phyloP scores from a whole-genome alignment of 2,888 invertebrate genomes.

The Ommatoiulus sabulosus region DNA sequence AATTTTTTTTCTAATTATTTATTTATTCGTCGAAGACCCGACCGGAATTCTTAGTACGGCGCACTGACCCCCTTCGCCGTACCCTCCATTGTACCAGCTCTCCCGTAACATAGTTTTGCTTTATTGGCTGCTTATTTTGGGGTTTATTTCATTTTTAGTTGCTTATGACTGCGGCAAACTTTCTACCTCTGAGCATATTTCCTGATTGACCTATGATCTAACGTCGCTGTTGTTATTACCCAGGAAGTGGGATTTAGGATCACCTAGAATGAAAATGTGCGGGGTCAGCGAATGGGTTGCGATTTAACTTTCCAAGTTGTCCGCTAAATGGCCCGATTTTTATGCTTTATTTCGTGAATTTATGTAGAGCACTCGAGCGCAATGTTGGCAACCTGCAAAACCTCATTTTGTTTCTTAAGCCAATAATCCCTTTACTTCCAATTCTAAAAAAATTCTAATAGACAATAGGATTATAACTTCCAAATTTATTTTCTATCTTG shows the following conservation, averaged over 20 bases:
- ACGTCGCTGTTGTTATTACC: not conserved
- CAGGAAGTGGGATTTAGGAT: slow-evolving; percentile 11
- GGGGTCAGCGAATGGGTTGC: not conserved
- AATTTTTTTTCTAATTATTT: slow-evolving; percentile 8
- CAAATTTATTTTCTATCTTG: too few species aligned
- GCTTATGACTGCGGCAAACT: not conserved
- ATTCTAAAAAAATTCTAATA: too few species aligned
- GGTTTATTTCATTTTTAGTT: slow-evolving; percentile 1
- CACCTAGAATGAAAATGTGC: not conserved
- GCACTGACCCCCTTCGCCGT: not conserved
- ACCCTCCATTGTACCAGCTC: slow-evolving; percentile 12
- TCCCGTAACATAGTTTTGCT: not conserved
- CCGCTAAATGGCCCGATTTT: not conserved
- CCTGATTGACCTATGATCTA: slow-evolving; percentile 16
- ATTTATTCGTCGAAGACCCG: slow-evolving; percentile 1
- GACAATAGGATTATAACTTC: too few species aligned
- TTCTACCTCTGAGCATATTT: not conserved
- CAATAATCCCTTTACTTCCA: too few species aligned
- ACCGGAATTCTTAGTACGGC: not conserved
- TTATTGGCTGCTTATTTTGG: slow-evolving; percentile 2
- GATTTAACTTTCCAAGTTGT: not conserved
- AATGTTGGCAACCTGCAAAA: not conserved
- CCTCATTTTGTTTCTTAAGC: too few species aligned
- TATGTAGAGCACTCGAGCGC: not conserved
- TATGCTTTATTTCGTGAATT: not conserved